A percentile compares a stretch with the other conserved stretches of the same genome.
phyloP scores from a whole-genome alignment of 2,888 invertebrate genomes.

The Fragum fragum region DNA sequence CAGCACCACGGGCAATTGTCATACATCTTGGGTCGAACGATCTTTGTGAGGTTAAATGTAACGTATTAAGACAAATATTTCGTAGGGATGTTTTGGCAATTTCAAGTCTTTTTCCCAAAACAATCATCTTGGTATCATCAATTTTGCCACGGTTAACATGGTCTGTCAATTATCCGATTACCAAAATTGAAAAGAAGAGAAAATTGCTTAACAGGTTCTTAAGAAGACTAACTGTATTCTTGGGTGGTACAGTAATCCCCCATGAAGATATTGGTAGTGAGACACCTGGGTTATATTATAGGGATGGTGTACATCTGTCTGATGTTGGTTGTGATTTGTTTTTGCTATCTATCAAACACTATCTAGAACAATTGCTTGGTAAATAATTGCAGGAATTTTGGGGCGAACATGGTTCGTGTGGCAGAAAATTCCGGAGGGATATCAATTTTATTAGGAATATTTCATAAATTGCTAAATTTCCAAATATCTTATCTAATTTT shows the following conservation, averaged over 20 bases:
- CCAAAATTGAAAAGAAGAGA: slow-evolving; percentile 5
- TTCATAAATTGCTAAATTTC: not conserved
- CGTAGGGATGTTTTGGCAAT: not conserved
- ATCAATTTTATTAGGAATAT: not conserved
- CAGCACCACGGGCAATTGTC: not conserved
- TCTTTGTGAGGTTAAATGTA: not conserved
- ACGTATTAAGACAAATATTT: not conserved
- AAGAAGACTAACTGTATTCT: not conserved
- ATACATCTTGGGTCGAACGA: slow-evolving; percentile 18
- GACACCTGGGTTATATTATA: slow-evolving; percentile 15
- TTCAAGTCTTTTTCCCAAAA: not conserved
- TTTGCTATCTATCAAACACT: too few species aligned
- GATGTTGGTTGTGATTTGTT: slow-evolving; percentile 2
- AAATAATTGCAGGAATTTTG: slow-evolving; percentile 12
- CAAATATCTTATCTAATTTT: not conserved
- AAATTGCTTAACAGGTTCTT: slow-evolving; percentile 12
- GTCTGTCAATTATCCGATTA: not conserved
- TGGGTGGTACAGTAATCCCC: not conserved
- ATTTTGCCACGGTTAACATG: slow-evolving; percentile 12
- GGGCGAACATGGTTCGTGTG: slow-evolving; percentile 28
- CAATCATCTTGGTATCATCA: not conserved
- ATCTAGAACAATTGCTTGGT: not conserved
- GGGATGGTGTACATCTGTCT: slow-evolving; percentile 28
- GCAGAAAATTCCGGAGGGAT: slow-evolving; percentile 29
- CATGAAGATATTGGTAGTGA: slow-evolving; percentile 11